Evolutionary conservation across 2,113 vertebrate species (phyloP), one percentile per base, ranked within the genome.

Genomic region (Cnemophilus loriae): DNA sequence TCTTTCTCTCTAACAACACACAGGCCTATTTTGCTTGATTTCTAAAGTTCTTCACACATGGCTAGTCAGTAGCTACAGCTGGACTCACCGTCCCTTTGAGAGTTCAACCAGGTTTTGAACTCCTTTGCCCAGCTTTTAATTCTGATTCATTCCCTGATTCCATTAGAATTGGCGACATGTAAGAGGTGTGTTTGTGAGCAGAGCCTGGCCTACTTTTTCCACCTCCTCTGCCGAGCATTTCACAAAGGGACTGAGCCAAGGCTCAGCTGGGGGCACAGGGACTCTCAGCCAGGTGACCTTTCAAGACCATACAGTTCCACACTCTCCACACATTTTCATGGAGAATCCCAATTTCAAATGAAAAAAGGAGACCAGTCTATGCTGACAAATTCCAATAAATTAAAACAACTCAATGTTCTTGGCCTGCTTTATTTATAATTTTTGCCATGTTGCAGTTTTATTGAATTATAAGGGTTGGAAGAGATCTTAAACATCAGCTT

Each of bases 131-230:
- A 92, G 83, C 47, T 74, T 80, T 84, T 47, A 41, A 35, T 41
- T 85, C 69, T 18, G 76, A 77, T 95, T 78, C 47, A 78, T 93
- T 86, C 88, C 82, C 76, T 68, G 80, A 60, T 90, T 85, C 87
- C 79, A 78, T 78, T 67, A 52, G 92, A 90, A 88, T 39, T 96
- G 90, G 92, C 26, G 4, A 67, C 60, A 27, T 90, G 76, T 92
- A 67, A 92, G 90, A 90, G 93, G 60, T 94, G 95, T n/a, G 24
- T 93, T 95, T 96, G 85, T 95, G 85, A 84, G 79, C 52, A 42
- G 64, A 92, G 92, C 49, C 32, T 95, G 96, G 71, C 90, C 90
- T 90, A 71, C 86, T 92, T 93, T 95, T 94, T 84, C 71, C 88
- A 95, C 49, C 80, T 93, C 60, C 68, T 97, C 80, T 90, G 86